A percentile compares a stretch with the other conserved stretches of the same genome.
These are phyloP conservation scores for Glossophaga mutica DNA, from an alignment of 2,797 vertebrate genomes.

Conservation along the genomic window DNA sequence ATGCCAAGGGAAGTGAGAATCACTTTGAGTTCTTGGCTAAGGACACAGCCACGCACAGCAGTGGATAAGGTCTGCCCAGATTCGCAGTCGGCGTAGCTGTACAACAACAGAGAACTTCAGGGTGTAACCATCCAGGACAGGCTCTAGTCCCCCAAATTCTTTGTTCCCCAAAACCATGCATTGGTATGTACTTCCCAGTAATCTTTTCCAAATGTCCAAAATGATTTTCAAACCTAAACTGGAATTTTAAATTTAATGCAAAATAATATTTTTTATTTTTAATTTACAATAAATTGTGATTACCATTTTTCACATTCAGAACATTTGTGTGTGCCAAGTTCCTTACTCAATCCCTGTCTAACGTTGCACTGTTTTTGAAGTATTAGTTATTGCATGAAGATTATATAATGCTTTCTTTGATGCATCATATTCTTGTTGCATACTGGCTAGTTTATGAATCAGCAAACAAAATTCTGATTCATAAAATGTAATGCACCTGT, in stretches of 20 bases:
- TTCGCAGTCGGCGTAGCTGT: not conserved
- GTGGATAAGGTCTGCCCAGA: not conserved
- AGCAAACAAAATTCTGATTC: constrained; percentile 72
- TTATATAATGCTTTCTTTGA: constrained; percentile 55
- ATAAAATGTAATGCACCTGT: constrained; percentile 73
- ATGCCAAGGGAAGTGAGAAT: not conserved
- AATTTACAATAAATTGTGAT: constrained; percentile 49
- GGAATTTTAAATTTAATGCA: constrained; percentile 37
- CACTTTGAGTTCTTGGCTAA: not conserved
- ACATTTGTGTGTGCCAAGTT: constrained; percentile 64
- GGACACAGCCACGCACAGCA: not conserved
- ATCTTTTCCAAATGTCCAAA: constrained; percentile 41
- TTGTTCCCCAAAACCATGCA: not conserved
- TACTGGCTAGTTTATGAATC: constrained; percentile 64
- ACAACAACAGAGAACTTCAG: not conserved
- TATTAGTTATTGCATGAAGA: constrained; percentile 35
- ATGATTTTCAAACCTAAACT: not conserved
- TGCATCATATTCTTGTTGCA: constrained; percentile 55
- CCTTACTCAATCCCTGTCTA: constrained; percentile 69
- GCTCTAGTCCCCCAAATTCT: not conserved
- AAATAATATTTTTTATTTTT: constrained; percentile 48
- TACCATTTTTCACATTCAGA: constrained; percentile 51
- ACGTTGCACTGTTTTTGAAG: constrained; percentile 44
- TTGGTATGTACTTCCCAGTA: not conserved
- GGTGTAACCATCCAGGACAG: not conserved